Conservation (phyloP, 2,113 vertebrate species). For the Picathartes gymnocephalus region DNA sequence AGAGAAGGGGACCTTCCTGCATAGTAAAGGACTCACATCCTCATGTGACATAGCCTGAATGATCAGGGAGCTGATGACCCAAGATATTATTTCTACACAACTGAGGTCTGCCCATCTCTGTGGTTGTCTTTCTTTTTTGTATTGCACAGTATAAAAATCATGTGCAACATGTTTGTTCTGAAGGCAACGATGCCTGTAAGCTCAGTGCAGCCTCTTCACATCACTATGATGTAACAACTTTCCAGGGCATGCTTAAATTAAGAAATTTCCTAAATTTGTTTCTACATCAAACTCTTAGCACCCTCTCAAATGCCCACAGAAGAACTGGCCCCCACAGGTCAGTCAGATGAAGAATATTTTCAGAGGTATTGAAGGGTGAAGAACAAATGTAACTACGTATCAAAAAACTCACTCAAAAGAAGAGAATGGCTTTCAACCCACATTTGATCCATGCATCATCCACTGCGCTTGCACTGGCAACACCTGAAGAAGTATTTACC, state of each 20-base stretch:
- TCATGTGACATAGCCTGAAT: neutral
- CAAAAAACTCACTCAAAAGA: neutral
- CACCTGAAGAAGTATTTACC: neutral
- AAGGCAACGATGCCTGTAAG: accelerated
- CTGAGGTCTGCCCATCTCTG: neutral
- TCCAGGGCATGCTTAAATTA: neutral
- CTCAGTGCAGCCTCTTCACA: neutral
- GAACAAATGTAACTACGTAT: neutral
- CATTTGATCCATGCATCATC: neutral
- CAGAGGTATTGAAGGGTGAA: neutral
- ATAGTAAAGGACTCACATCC: neutral
- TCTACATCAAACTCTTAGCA: neutral
- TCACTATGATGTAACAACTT: neutral
- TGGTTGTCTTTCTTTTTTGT: neutral
- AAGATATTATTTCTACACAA: neutral
- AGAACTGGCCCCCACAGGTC: neutral
- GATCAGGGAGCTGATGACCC: neutral
- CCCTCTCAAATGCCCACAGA: neutral
- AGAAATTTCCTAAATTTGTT: neutral
- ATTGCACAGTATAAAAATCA: neutral
- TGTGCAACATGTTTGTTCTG: accelerated
- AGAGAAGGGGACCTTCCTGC: neutral
- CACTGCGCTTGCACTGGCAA: neutral
- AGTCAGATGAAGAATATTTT: neutral
- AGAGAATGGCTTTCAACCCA: neutral